Percentiles rank a stretch among this genome's conserved stretches.
Evolutionary conservation across 1,140 invertebrate species (phyloP).

Genomic region (Hetaerina americana): DNA sequence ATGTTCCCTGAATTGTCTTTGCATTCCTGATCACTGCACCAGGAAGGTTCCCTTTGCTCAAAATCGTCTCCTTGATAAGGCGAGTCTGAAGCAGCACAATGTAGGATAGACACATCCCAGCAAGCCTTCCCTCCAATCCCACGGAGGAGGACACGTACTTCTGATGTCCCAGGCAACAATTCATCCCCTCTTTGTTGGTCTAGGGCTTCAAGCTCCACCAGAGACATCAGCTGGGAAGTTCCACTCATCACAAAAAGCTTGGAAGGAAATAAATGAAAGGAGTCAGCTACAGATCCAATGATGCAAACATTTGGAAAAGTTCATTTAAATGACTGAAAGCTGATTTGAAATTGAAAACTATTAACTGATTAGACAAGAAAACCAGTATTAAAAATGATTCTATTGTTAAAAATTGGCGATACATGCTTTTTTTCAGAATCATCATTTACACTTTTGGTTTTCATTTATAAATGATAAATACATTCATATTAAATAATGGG

Average conservation of each 20-base stretch:
- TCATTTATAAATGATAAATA: no score
- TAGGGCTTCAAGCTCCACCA: conserved; percentile 82
- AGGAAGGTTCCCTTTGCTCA: neutral
- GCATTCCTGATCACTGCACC: neutral
- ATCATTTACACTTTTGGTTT: no score
- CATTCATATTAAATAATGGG: no score
- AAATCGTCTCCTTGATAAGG: neutral
- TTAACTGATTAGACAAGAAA: no score
- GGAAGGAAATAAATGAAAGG: conserved; percentile 31
- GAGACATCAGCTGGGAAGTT: conserved; percentile 68
- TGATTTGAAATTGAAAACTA: no score
- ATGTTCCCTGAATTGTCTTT: neutral
- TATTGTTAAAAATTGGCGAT: no score
- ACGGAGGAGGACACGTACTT: conserved; percentile 72
- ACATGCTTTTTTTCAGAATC: no score
- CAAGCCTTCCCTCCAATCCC: conserved; percentile 93
- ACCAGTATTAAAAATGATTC: no score
- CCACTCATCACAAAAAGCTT: conserved; percentile 74
- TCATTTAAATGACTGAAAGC: no score
- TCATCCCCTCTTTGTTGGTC: conserved; percentile 72
- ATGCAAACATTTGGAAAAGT: no score
- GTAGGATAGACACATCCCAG: conserved; percentile 88
- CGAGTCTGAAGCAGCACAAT: conserved; percentile 32
- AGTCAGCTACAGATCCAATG: no score
- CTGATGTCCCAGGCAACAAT: conserved; percentile 39